Evolutionary conservation across 2,888 invertebrate species (phyloP).

Genomic region (Cryptocephalus primarius): DNA sequence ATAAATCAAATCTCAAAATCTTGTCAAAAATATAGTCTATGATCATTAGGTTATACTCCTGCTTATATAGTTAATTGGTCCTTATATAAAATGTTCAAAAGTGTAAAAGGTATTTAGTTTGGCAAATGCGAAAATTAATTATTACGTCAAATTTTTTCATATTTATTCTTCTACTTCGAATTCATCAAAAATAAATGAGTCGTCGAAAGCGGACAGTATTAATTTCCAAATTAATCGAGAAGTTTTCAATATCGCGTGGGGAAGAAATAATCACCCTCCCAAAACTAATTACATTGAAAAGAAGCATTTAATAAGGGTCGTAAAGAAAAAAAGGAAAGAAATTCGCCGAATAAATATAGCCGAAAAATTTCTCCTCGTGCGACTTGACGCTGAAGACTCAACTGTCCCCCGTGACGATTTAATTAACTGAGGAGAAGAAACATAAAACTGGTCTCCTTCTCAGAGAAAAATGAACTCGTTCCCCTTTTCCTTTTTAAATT

Average conservation of each 20-base stretch:
- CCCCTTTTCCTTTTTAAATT: slow-evolving; percentile 35
- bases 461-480: slow-evolving; percentile 33
- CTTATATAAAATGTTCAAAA: too few species aligned
- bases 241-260: neutral
- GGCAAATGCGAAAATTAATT: too few species aligned
- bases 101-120: too few species aligned
- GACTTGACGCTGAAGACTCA: too few species aligned
- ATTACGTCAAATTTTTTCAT: too few species aligned
- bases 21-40: neutral
- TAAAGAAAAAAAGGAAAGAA: neutral
- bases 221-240: neutral
- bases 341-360: neutral
- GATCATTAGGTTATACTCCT: too few species aligned
- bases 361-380: neutral
- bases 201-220: neutral
- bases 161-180: too few species aligned
- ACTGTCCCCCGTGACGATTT: slow-evolving; percentile 35
- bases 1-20: too few species aligned
- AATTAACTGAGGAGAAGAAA: slow-evolving; percentile 33
- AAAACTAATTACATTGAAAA: slow-evolving; percentile 10
- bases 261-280: slow-evolving; percentile 13
- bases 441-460: slow-evolving; percentile 23
- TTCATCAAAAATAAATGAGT: too few species aligned
- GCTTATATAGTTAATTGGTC: too few species aligned
- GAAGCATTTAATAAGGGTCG: slow-evolving; percentile 23